A percentile compares a stretch with the other conserved stretches of the same genome.
Evolutionary conservation across 2,797 vertebrate genomes (phyloP).

Genomic region (Bradypus variegatus): DNA sequence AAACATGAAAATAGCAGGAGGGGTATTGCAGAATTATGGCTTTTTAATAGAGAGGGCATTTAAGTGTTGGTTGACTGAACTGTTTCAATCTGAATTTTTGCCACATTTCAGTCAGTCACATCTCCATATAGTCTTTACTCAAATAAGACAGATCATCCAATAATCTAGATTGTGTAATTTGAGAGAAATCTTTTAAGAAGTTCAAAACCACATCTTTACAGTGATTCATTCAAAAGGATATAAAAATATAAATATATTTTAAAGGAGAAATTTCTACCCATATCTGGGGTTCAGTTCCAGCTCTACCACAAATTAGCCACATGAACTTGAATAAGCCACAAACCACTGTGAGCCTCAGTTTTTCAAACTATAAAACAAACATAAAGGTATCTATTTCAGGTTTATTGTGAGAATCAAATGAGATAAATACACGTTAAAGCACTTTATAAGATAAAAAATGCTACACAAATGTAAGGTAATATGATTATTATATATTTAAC

Average conservation of each 20-base stretch:
- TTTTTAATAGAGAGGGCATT: neutral
- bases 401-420: neutral
- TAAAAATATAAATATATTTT: neutral
- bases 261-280: neutral
- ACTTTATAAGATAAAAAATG: neutral
- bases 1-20: conserved; percentile 6
- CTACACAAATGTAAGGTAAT: neutral
- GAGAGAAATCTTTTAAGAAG: conserved; percentile 22
- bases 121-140: neutral
- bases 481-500: neutral
- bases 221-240: neutral
- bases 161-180: neutral
- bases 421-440: neutral
- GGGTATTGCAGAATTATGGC: neutral
- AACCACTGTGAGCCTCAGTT: neutral
- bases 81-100: conserved; percentile 1
- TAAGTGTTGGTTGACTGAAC: neutral
- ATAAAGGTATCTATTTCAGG: neutral
- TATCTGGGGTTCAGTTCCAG: neutral
- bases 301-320: neutral
- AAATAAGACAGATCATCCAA: conserved; percentile 1
- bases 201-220: neutral
- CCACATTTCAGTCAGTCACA: neutral
- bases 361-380: neutral
- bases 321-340: neutral